Evolutionary conservation across 2,888 invertebrate genomes (phyloP).

Genomic region (Troilus luridus): DNA sequence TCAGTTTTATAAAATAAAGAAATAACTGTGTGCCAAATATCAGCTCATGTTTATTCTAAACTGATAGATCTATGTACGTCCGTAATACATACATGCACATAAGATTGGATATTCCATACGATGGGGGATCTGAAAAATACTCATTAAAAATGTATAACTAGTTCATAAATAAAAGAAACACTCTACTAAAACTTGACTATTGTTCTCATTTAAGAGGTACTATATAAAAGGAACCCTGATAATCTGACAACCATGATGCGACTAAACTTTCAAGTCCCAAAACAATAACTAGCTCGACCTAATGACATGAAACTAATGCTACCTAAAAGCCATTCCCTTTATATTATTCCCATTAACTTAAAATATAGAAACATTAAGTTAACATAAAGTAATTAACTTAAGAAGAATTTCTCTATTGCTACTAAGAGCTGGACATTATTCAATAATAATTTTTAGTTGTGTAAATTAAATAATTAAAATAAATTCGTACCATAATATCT

Average conservation of each 20-base stretch:
- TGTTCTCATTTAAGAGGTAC: neutral
- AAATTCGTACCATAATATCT: neutral
- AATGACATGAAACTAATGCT: neutral
- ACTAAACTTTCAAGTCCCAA: neutral
- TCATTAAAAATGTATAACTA: neutral
- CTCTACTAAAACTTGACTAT: constrained; percentile 14
- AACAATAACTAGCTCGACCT: neutral
- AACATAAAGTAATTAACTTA: neutral
- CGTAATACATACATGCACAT: neutral
- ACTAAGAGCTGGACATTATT: neutral
- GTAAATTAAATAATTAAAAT: neutral
- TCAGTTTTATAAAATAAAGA: neutral
- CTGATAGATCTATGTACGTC: neutral
- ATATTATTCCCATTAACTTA: neutral
- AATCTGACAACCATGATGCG: constrained; percentile 6
- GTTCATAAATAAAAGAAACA: neutral
- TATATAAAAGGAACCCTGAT: constrained; percentile 12
- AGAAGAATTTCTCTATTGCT: neutral
- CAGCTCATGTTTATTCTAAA: neutral
- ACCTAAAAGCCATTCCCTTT: neutral
- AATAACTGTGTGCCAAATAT: neutral
- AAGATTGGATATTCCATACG: neutral
- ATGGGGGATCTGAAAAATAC: neutral
- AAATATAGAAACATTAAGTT: neutral
- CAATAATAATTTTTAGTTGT: neutral